Conservation (phyloP, 1,140 invertebrate species). For the Drosophila truncata region DNA sequence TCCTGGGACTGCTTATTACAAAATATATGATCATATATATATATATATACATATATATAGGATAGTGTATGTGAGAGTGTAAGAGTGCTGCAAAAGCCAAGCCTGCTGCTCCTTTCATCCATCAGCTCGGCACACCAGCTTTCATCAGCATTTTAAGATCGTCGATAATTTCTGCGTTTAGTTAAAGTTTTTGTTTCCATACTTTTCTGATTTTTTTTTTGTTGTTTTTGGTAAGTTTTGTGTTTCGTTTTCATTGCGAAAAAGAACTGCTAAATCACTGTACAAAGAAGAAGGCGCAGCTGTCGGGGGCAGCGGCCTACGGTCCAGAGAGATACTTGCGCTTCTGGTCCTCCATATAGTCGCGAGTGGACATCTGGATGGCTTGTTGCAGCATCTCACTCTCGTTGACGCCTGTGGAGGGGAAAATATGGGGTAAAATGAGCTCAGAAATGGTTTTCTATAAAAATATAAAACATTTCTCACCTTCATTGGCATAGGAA, state of each 20-base stretch:
- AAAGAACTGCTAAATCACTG: slow-evolving; percentile 70
- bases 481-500: slow-evolving; percentile 82
- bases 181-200: slow-evolving; percentile 13
- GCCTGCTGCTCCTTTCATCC: slow-evolving; percentile 1
- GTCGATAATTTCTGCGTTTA: slow-evolving; percentile 44
- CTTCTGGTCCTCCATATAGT: slow-evolving; percentile 83
- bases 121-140: neutral
- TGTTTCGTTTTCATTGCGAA: slow-evolving; percentile 68
- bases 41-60: slow-evolving; percentile 32
- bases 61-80: slow-evolving; percentile 42
- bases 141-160: slow-evolving; percentile 47
- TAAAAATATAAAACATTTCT: neutral
- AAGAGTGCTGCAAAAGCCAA: slow-evolving; percentile 7
- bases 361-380: slow-evolving; percentile 83
- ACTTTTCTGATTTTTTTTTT: slow-evolving; percentile 19
- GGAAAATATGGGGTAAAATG: neutral
- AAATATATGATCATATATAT: slow-evolving; percentile 32
- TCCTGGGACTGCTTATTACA: slow-evolving; percentile 12
- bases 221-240: slow-evolving; percentile 53
- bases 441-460: neutral
- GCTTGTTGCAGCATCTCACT: slow-evolving; percentile 83
- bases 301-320: slow-evolving; percentile 24
- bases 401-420: slow-evolving; percentile 68
- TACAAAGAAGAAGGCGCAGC: slow-evolving; percentile 51
- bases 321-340: slow-evolving; percentile 78